Evolutionary conservation across 2,113 vertebrate genomes (phyloP).

Genomic region (Atractosteus spatula): DNA sequence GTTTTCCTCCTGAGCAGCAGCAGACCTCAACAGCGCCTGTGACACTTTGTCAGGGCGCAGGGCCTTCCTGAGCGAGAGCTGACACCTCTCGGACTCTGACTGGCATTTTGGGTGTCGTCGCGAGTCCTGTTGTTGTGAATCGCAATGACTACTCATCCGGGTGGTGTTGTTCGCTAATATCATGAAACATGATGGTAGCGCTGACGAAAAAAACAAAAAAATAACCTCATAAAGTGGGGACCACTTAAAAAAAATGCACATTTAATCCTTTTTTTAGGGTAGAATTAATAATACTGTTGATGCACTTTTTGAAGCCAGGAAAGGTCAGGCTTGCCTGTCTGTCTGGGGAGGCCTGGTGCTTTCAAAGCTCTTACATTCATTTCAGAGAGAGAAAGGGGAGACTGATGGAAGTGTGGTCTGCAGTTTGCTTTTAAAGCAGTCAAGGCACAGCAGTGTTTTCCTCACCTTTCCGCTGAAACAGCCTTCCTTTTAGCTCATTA

Average conservation of each 20-base stretch:
- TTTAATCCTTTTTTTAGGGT: slow-evolving; percentile 55
- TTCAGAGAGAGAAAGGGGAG: slow-evolving; percentile 49
- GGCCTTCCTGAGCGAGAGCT: background rate
- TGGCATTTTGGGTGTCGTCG: background rate
- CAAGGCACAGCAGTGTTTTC: slow-evolving; percentile 40
- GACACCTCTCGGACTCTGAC: no score
- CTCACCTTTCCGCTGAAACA: slow-evolving; percentile 49
- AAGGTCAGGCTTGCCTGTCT: slow-evolving; percentile 47
- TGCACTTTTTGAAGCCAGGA: slow-evolving; percentile 71
- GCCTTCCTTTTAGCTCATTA: slow-evolving; percentile 55
- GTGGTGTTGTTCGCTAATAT: background rate
- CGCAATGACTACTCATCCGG: background rate
- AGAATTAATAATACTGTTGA: slow-evolving; percentile 70
- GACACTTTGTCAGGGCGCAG: background rate
- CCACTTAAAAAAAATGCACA: slow-evolving; percentile 73
- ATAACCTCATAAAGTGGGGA: slow-evolving; percentile 69
- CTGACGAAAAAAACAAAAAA: slow-evolving; percentile 46
- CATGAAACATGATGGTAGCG: slow-evolving; percentile 21
- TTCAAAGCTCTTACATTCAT: slow-evolving; percentile 55
- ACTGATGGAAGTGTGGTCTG: slow-evolving; percentile 37
- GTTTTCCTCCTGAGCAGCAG: background rate
- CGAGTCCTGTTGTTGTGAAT: background rate
- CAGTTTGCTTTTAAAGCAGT: slow-evolving; percentile 43
- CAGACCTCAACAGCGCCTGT: slow-evolving; percentile 8
- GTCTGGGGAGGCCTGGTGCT: slow-evolving; percentile 36